Evolutionary conservation across 2,113 vertebrate species (phyloP).

Genomic region (Eulacestoma nigropectus): DNA sequence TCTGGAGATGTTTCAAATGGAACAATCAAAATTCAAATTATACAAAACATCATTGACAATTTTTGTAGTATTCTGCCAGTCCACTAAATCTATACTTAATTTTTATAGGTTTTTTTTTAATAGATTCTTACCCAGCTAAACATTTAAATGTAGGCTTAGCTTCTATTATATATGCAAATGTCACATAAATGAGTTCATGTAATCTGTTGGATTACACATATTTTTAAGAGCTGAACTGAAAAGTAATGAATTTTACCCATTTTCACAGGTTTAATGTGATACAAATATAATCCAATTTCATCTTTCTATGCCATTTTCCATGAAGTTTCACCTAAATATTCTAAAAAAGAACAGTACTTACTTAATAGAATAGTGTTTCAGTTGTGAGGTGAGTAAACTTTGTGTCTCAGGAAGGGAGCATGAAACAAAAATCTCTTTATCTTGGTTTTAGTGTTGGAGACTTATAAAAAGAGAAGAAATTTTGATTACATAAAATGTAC

Average conservation of each 20-base stretch:
- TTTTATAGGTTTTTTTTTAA: background rate
- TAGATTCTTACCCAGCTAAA: background rate
- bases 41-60: background rate
- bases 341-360: background rate
- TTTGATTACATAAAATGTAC: background rate
- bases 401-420: background rate
- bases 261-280: background rate
- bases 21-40: background rate
- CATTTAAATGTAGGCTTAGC: background rate
- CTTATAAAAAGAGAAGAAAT: background rate
- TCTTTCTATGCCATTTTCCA: background rate
- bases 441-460: background rate
- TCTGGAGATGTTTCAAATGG: background rate
- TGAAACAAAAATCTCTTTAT: background rate
- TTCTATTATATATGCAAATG: background rate
- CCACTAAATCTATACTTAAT: background rate
- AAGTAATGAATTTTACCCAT: background rate
- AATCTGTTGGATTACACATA: background rate
- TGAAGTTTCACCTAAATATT: background rate
- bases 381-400: background rate
- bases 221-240: background rate
- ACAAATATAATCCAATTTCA: background rate
- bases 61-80: background rate
- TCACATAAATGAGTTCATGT: background rate
- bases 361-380: background rate